Conservation (phyloP, 2,113 vertebrate genomes). For the Spheniscus mendiculus region DNA sequence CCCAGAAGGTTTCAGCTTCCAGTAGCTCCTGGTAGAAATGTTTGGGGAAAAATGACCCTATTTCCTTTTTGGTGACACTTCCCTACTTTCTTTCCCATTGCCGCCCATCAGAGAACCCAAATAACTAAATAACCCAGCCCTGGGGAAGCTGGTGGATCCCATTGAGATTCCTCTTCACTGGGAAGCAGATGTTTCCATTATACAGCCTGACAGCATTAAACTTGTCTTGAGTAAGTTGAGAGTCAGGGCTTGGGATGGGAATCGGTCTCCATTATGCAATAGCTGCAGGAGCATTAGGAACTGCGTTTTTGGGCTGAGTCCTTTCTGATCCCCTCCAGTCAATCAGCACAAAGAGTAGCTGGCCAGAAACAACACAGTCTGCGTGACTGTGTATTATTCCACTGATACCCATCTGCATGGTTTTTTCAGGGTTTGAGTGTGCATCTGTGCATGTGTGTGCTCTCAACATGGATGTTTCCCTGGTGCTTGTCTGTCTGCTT, state of each 20-base stretch:
- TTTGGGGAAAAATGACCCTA: accelerated
- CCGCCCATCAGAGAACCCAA: background rate
- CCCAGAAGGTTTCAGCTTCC: background rate
- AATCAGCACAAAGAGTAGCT: conserved; percentile 11
- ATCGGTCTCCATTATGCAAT: conserved; percentile 20
- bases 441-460: background rate
- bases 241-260: background rate
- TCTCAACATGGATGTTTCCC: background rate
- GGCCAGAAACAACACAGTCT: background rate
- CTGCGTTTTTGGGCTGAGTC: conserved; percentile 31
- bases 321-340: conserved; percentile 38
- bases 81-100: background rate
- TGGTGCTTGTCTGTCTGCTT: background rate
- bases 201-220: conserved; percentile 11
- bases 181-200: background rate
- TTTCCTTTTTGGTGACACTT: background rate
- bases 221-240: conserved; percentile 39
- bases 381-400: background rate
- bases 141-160: background rate
- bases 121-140: background rate
- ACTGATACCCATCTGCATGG: background rate
- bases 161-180: background rate
- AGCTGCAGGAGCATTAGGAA: conserved; percentile 23
- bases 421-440: background rate
- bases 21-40: background rate